Evolutionary conservation across 2,113 vertebrate species (phyloP), one percentile per base, ranked within the genome.

Genomic region (Steatornis caripensis): DNA sequence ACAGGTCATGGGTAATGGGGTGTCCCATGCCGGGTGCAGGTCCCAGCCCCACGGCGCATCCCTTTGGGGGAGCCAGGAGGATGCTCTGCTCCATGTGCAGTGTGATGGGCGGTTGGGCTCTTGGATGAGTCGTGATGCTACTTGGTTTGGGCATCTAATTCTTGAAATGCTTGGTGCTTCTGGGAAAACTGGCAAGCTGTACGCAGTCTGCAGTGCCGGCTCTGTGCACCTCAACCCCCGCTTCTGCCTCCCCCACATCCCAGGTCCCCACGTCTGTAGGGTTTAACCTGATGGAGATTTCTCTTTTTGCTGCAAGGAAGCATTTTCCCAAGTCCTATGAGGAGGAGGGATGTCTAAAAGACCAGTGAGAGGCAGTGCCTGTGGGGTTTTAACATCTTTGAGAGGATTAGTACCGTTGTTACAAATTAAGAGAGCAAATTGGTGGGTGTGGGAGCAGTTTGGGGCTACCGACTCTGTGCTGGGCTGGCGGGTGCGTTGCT

Each of bases 61-160:
- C 16, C 34, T 58, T 51, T 2, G 1, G 41, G 12, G 70, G 7
- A 69, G 27, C 34, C 21, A 26, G 84, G 48, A 77, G 53, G 58
- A 51, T 84, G 64, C 36, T 91, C 10, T 76, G 48, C 68, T 74
- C 65, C 12, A 1, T n/a, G 22, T n/a, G 27, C 20, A 15, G 70
- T n/a, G n/a, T 4, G 10, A 3, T 0, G 2, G 16, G 13, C 5
- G 2, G 12, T 27, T 71, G 0, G 0, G 30, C 21, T 57, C 36
- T 46, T 48, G 68, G 22, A 4, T 21, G 18, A 46, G 36, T 32
- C 22, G 13, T 6, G 39, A 6, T 74, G 45, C 26, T 62, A 2
- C 46, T 83, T n/a, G 29, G 29, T 86, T 85, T 87, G 36, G n/a
- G 11, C 30, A 39, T 55, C 15, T 57, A 19, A 34, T 88, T 82